Evolutionary conservation across 1,140 invertebrate species (phyloP).

Genomic region (Saccostrea echinata): DNA sequence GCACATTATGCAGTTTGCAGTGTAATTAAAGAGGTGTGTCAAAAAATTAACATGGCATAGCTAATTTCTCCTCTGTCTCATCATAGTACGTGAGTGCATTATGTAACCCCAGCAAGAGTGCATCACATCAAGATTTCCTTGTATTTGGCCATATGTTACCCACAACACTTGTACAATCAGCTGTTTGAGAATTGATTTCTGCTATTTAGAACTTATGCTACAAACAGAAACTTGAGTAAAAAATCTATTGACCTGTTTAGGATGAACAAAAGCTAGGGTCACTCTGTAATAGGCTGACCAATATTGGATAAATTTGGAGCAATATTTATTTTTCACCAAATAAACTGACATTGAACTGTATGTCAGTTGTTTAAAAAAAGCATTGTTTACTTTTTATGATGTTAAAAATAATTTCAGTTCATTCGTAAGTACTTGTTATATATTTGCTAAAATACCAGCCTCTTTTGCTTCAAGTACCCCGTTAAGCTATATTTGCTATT

Average conservation of each 20-base stretch:
- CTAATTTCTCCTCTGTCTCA: background rate
- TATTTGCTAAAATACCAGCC: too few relatives aligned
- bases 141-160: background rate
- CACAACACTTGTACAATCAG: conserved; percentile 13
- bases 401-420: background rate
- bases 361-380: background rate
- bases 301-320: background rate
- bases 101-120: background rate
- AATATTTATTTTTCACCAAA: background rate
- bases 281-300: background rate
- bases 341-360: background rate
- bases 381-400: background rate
- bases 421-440: too few relatives aligned
- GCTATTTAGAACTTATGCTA: background rate
- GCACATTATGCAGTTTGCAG: background rate
- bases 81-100: background rate
- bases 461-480: too few relatives aligned
- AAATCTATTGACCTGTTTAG: background rate
- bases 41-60: background rate
- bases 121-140: background rate
- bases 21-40: background rate
- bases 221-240: background rate
- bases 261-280: conserved; percentile 1
- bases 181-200: background rate
- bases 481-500: too few relatives aligned